A percentile compares a stretch with the other conserved stretches of the same genome.
Evolutionary conservation across 2,113 vertebrate genomes (phyloP).

Genomic region (Bothrops jararaca): DNA sequence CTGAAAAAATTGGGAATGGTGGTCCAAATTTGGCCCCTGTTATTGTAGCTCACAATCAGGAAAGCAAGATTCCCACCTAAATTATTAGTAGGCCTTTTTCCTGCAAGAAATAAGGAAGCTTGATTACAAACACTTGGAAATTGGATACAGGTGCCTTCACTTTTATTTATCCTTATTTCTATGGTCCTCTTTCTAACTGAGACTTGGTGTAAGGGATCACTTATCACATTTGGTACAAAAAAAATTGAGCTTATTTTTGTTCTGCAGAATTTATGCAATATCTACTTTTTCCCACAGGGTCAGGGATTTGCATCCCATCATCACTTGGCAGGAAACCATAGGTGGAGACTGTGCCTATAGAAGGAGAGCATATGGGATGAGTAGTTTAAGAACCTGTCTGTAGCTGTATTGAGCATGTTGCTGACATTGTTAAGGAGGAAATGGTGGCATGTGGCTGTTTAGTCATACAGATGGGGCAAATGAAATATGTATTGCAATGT

Average conservation of each 20-base stretch:
- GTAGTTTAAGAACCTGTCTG: background rate
- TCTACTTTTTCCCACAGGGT: background rate
- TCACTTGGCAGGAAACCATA: background rate
- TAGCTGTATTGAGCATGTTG: background rate
- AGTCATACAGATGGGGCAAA: background rate
- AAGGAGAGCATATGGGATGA: background rate
- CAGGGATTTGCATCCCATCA: background rate
- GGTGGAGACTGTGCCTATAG: background rate
- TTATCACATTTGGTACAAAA: background rate
- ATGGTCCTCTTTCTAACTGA: background rate
- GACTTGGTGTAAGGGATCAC: background rate
- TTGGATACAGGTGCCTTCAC: background rate
- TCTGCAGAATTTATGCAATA: background rate
- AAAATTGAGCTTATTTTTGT: background rate
- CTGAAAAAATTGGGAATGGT: background rate
- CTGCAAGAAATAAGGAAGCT: background rate
- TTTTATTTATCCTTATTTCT: background rate
- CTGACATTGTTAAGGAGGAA: background rate
- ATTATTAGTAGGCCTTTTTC: background rate
- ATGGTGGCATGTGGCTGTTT: background rate
- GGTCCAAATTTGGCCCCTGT: background rate
- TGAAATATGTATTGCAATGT: background rate
- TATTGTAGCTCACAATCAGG: background rate
- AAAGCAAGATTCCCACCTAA: background rate
- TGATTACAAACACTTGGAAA: background rate